phyloP scores from a whole-genome alignment of 2,797 vertebrate species.

The Gephyroberyx darwinii region DNA sequence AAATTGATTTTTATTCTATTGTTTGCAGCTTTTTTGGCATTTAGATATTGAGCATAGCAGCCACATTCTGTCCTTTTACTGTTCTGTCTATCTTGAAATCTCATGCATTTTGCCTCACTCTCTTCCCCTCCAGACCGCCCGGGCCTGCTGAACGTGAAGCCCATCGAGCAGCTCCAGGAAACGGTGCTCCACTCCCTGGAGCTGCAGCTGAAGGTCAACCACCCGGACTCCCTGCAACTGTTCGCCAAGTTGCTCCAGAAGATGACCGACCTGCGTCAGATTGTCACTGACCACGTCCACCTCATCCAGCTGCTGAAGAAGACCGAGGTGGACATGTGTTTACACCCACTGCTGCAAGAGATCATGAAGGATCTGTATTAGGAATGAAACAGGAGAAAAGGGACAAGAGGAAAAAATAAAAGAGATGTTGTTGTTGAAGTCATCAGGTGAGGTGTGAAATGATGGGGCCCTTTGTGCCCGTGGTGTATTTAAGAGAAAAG shows the following conservation, averaged over 20 bases:
- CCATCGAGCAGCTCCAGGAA: conserved; percentile 97
- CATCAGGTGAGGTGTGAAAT: conserved; percentile 34
- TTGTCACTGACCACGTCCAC: conserved; percentile 96
- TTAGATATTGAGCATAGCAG: no score
- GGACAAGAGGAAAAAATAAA: conserved; percentile 11
- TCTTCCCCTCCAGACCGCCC: conserved; percentile 87
- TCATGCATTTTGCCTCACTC: conserved; percentile 4
- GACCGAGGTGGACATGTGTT: conserved; percentile 92
- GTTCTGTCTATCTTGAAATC: background rate
- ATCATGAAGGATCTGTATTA: conserved; percentile 98
- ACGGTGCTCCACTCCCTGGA: conserved; percentile 94
- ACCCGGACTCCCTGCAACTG: conserved; percentile 94
- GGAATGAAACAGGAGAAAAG: conserved; percentile 6
- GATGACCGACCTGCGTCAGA: conserved; percentile 98
- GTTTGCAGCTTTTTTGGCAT: no score
- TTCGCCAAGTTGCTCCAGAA: conserved; percentile 99
- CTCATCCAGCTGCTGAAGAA: conserved; percentile 94
- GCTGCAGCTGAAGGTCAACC: conserved; percentile 95
- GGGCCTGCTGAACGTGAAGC: conserved; percentile 94
- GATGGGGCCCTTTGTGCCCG: conserved; percentile 28
- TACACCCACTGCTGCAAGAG: conserved; percentile 97
- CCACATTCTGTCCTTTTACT: no score
- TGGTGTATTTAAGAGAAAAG: conserved; percentile 12
- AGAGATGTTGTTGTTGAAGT: conserved; percentile 35
- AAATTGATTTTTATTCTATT: no score